A percentile compares a stretch with the other conserved stretches of the same genome.
Evolutionary conservation across 2,888 invertebrate species (phyloP).

Genomic region (Trisateles emortualis): DNA sequence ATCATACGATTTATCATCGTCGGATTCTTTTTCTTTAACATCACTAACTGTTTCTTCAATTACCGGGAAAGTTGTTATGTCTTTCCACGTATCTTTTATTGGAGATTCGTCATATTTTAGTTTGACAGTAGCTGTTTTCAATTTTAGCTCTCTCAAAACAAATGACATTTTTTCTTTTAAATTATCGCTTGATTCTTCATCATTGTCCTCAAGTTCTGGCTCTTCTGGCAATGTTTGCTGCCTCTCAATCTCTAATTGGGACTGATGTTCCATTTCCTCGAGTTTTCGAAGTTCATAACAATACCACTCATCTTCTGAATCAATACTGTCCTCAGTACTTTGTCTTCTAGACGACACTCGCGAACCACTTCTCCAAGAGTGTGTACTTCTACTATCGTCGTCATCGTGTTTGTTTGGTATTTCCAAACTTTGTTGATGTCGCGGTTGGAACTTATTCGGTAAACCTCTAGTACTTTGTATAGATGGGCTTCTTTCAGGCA

Average conservation of each 20-base stretch:
- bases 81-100: slow-evolving; percentile 77
- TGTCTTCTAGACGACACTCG: slow-evolving; percentile 94
- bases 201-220: slow-evolving; percentile 84
- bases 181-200: slow-evolving; percentile 88
- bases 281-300: slow-evolving; percentile 95
- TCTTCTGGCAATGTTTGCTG: slow-evolving; percentile 88
- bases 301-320: slow-evolving; percentile 97
- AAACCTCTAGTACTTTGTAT: slow-evolving; percentile 87
- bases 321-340: slow-evolving; percentile 97
- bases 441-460: slow-evolving; percentile 87
- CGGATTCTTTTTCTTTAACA: slow-evolving; percentile 61
- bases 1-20: slow-evolving; percentile 79
- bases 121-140: slow-evolving; percentile 88
- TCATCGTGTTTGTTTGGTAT: slow-evolving; percentile 93
- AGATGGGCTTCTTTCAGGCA: slow-evolving; percentile 89
- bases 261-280: slow-evolving; percentile 94
- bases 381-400: slow-evolving; percentile 94
- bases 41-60: slow-evolving; percentile 78
- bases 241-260: slow-evolving; percentile 89
- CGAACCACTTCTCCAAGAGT: slow-evolving; percentile 95
- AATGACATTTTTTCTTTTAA: slow-evolving; percentile 93
- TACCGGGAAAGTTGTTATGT: slow-evolving; percentile 80
- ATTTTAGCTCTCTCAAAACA: slow-evolving; percentile 91
- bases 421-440: slow-evolving; percentile 93
- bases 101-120: slow-evolving; percentile 75